These are phyloP conservation scores for Hymenopus coronatus DNA, from an alignment of 2,888 invertebrate genomes.

Conservation along the genomic window DNA sequence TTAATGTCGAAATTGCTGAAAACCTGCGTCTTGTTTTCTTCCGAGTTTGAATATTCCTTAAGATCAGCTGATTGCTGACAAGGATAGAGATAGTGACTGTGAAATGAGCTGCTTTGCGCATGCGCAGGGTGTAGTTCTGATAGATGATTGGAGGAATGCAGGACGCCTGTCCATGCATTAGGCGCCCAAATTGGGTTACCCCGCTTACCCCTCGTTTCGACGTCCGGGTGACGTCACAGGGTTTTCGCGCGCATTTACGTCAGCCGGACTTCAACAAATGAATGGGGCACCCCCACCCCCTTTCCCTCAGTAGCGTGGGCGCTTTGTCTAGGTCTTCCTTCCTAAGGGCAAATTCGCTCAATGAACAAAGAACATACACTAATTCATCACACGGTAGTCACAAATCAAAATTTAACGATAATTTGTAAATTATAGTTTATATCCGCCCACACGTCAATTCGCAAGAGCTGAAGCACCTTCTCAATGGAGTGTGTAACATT, in stretches of 20 bases:
- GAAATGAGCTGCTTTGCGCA: background rate
- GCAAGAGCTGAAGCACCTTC: too few species aligned
- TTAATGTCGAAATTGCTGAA: background rate
- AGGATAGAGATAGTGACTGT: background rate
- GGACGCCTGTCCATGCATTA: background rate
- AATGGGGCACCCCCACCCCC: background rate
- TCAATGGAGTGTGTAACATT: too few species aligned
- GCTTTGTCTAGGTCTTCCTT: background rate
- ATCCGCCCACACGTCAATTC: too few species aligned
- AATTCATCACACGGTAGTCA: too few species aligned
- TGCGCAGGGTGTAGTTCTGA: background rate
- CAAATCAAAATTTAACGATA: too few species aligned
- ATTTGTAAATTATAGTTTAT: too few species aligned
- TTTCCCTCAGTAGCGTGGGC: background rate
- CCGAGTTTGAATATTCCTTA: background rate
- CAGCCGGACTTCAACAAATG: background rate
- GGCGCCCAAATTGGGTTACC: too few species aligned
- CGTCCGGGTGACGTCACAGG: background rate
- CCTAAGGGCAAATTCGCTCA: background rate
- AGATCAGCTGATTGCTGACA: background rate
- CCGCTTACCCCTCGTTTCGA: background rate
- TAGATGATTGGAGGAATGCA: background rate
- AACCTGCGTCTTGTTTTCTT: background rate
- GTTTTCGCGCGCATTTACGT: background rate
- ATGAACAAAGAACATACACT: background rate